Evolutionary conservation across 2,113 vertebrate genomes (phyloP), one percentile per base, ranked within the genome.

Genomic region (Aix galericulata): DNA sequence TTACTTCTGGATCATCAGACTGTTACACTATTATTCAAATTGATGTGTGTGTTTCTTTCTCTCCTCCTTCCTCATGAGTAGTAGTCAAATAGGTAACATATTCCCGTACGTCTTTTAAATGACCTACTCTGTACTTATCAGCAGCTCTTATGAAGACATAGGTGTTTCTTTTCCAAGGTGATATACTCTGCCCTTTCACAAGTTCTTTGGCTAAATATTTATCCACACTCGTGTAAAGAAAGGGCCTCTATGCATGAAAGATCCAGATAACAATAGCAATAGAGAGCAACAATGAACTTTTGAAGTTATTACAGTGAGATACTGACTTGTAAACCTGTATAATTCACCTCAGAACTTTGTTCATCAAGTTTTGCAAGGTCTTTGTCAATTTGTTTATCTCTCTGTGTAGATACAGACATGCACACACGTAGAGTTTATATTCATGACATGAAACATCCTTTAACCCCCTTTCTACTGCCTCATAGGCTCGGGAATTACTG

Each of bases 251-350:
- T 38, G n/a, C 27, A 6, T 18, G 29, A 46, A 75, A 72, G 26
- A 38, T 67, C 31, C 31, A 64, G 34, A 14, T n/a, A 52, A 32
- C 42, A 84, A 10, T 17, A 55, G 17, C 62, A 75, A 8, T 8
- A 64, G 42, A 32, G 34, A 86, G 21, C 23, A 77, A 1, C 0
- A 2, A 26, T 2, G 7, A 40, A 46, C 2, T 0, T 77, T 75
- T 59, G 36, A 48, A 73, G 8, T 60, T 42, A 36, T 34, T 75
- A 7, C 10, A 64, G 7, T 42, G 71, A 26, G 13, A 23, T 32
- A 17, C 31, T 86, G 52, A 50, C 46, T 82, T 83, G 32, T 66
- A 52, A 88, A 71, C 34, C 6, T 62, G 15, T 27, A 3, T 62
- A 22, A 63, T 56, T 82, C 13, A 16, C 40, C 21, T 55, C 42